Evolutionary conservation across 1,140 invertebrate genomes (phyloP).

Genomic region (Anoplophora glabripennis): DNA sequence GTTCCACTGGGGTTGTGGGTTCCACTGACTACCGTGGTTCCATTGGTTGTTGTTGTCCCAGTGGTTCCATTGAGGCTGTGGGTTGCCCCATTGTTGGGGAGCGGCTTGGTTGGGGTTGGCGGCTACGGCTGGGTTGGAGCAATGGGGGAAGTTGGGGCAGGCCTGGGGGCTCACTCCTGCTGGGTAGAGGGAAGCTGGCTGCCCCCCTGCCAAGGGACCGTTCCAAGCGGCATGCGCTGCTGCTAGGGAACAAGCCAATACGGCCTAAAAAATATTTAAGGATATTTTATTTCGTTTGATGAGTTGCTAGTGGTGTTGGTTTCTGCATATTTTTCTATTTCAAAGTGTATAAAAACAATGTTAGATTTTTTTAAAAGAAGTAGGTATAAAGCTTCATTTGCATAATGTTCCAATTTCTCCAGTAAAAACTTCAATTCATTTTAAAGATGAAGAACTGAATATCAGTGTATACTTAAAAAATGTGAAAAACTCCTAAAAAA

Average conservation of each 20-base stretch:
- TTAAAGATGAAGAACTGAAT: too few relatives aligned
- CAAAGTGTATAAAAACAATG: too few relatives aligned
- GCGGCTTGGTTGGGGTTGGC: conserved; percentile 35
- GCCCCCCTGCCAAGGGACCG: conserved; percentile 46
- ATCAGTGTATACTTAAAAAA: too few relatives aligned
- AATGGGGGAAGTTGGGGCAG: conserved; percentile 50
- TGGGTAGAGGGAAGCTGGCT: conserved; percentile 44
- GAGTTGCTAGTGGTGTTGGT: too few relatives aligned
- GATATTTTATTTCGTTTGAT: too few relatives aligned
- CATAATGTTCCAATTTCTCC: too few relatives aligned
- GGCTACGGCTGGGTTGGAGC: conserved; percentile 45
- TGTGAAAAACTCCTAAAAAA: too few relatives aligned
- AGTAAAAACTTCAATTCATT: too few relatives aligned
- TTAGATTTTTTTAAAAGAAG: too few relatives aligned
- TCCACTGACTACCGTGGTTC: conserved; percentile 25
- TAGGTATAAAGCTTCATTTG: too few relatives aligned
- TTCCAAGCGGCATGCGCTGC: conserved; percentile 41
- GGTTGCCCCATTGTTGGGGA: conserved; percentile 19
- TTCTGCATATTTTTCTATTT: too few relatives aligned
- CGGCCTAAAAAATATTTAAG: conserved; percentile 27
- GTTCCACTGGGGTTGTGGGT: conserved; percentile 1
- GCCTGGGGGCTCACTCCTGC: conserved; percentile 48
- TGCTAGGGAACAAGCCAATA: conserved; percentile 41
- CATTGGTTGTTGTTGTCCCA: conserved; percentile 5
- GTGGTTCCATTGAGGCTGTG: conserved; percentile 21